Base-by-base conservation (phyloP, 2,113 vertebrate species). In the Muntiacus muntjak region DNA sequence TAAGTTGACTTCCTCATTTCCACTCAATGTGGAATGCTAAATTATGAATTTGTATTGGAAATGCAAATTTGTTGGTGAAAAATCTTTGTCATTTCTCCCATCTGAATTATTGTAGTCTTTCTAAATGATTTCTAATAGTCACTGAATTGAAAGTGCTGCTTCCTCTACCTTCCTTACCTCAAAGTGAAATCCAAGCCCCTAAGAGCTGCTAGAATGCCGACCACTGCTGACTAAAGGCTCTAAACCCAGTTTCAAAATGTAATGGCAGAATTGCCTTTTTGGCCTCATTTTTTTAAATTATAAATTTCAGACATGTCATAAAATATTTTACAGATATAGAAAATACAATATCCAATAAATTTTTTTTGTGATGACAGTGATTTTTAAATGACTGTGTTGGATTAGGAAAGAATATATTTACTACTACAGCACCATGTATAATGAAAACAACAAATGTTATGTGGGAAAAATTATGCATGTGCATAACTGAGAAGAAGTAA, bases 311-410 rank as follows among this genome's bases (percentile, higher is more conserved):
- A 85, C 3, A 43, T 33, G 21, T 86, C 2, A 28, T 14, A n/a
- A 17, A 58, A 40, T 10, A 90, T 57, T 64, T 86, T 50, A 86
- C 16, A 43, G 84, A 88, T 84, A 93, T 45, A 71, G 21, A 92
- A 89, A 92, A 60, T 10, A 94, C 7, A 84, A 28, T 57, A 3
- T 12, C 21, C 14, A 45, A 14, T 47, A 43, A 76, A 62, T 67
- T 87, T 87, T 16, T 30, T 74, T 1, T 36, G 8, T 74, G 87
- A 84, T 54, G 17, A 64, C 30, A 52, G 52, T 76, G 26, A 92
- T 89, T 94, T 92, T 82, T 67, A 91, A 96, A 91, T 79, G 57
- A 79, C 54, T n/a, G n/a, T 78, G 64, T 84, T 57, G 91, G 21
- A 82, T 25, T 82, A 57, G 45, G 47, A 95, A 43, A 95, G 33